Evolutionary conservation across 2,888 invertebrate genomes (phyloP).

Genomic region (Aromia moschata): DNA sequence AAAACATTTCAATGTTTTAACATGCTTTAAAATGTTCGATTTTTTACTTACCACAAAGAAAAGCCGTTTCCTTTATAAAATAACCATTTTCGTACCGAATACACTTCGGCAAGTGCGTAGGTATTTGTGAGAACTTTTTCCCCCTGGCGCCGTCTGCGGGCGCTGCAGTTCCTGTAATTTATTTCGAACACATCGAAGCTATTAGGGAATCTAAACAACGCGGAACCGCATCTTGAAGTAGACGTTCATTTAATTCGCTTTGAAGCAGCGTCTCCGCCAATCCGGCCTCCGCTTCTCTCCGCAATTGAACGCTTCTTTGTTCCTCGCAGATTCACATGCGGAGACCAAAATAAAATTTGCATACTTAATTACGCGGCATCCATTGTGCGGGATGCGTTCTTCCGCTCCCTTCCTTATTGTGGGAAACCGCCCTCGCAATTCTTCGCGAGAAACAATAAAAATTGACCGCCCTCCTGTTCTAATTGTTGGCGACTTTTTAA

Average conservation of each 20-base stretch:
- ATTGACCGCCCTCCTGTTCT: constrained; percentile 37
- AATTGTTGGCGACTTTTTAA: constrained; percentile 44
- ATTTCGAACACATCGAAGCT: constrained; percentile 48
- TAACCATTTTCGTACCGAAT: no score
- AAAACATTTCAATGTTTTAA: no score
- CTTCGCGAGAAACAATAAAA: constrained; percentile 43
- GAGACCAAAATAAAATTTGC: constrained; percentile 57
- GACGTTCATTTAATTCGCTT: constrained; percentile 53
- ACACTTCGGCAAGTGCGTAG: no score
- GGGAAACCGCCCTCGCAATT: constrained; percentile 24
- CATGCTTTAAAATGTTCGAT: no score
- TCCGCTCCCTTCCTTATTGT: constrained; percentile 37
- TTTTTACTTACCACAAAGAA: no score
- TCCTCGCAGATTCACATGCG: constrained; percentile 54
- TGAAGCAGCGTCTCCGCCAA: constrained; percentile 50
- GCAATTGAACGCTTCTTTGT: constrained; percentile 56
- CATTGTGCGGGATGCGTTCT: constrained; percentile 40
- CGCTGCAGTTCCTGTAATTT: constrained; percentile 39
- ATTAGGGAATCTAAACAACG: constrained; percentile 51
- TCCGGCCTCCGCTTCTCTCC: constrained; percentile 47
- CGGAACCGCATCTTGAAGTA: constrained; percentile 48
- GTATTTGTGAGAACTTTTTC: no score
- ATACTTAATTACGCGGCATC: constrained; percentile 54
- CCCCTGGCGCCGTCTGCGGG: no score
- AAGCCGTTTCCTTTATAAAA: no score